Base-by-base conservation (phyloP, 1,140 invertebrate genomes). In the Drosophila sechellia region DNA sequence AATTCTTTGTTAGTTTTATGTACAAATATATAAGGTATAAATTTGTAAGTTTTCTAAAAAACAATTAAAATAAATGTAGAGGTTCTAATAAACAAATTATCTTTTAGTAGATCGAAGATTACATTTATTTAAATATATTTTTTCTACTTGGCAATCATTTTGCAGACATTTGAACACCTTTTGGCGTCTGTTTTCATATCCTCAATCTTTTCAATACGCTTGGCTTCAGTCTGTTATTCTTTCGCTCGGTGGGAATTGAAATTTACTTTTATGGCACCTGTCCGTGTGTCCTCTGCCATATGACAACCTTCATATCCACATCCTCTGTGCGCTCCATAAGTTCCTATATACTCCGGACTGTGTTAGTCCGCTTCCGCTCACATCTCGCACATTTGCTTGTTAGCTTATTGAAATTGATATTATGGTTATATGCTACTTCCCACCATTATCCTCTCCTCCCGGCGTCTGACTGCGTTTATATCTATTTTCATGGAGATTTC, bases 381-480 rank as follows among this genome's bases (percentile, higher is more conserved):
- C 77, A 45, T 45, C 54, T 43, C 46, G 49, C 56, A 86, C 77
- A 87, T 81, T 81, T 87, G 76, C 70, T 87, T 81, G 81, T 83
- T 87, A 87, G 81, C 89, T 83, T 87, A 87, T 87, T 87, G 83
- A 87, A 86, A 87, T 87, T 83, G 83, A 87, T 87, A 87, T 87
- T 87, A 89, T 79, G 71, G 50, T 69, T 75, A 83, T 80, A 45
- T 63, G 71, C 39, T 52, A 35, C 59, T 68, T 65, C 37, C 80
- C 49, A 61, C 50, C 72, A 42, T 73, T 58, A 55, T 31, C 17
- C 40, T 35, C 11, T 54, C 17, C 46, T 46, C 15, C 20, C 43
- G 40, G 6, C 46, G 31, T 39, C 53, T 53, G 20, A 70, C 66
- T 78, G 8, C 27, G 27, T 31, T 34, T 50, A 10, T 50, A 63